A percentile compares a stretch with the other conserved stretches of the same genome.
Evolutionary conservation across 2,797 vertebrate species (phyloP).

Genomic region (Cyclopterus lumpus): DNA sequence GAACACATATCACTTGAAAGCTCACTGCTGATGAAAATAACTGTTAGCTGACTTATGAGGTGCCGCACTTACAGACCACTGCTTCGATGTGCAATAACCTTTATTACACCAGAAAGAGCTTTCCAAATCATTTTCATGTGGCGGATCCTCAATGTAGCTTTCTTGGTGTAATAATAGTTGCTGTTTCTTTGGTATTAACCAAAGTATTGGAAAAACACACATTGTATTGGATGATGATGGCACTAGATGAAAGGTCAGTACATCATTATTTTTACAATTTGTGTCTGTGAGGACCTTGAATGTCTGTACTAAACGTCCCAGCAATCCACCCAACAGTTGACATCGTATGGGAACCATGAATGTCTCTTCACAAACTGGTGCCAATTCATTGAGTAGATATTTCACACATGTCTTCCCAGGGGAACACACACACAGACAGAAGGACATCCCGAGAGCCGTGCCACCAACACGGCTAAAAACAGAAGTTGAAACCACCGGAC

Average conservation of each 20-base stretch:
- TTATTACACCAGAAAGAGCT: conserved; percentile 14
- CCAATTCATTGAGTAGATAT: not conserved
- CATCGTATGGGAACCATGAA: not conserved
- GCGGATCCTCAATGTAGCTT: not conserved
- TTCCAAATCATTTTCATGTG: not conserved
- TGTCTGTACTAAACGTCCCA: not conserved
- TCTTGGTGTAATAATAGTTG: not conserved
- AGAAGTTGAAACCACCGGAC: conserved; percentile 8
- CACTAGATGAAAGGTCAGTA: not conserved
- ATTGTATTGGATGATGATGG: not conserved
- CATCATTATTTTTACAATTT: not conserved
- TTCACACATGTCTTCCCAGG: not conserved
- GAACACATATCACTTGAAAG: conserved; percentile 42
- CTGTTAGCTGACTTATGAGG: conserved; percentile 16
- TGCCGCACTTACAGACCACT: conserved; percentile 7
- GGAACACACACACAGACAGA: not conserved
- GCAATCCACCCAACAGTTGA: not conserved
- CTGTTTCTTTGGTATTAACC: not conserved
- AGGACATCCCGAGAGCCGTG: not conserved
- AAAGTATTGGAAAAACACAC: not conserved
- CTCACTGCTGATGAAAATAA: conserved; percentile 41
- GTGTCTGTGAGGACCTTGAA: not conserved
- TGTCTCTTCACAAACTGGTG: not conserved
- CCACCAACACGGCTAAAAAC: not conserved
- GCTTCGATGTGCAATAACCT: not conserved